Percentiles rank a stretch among this genome's conserved stretches.
Conservation (phyloP, 2,113 vertebrate species). For the Pleuronectes platessa region DNA sequence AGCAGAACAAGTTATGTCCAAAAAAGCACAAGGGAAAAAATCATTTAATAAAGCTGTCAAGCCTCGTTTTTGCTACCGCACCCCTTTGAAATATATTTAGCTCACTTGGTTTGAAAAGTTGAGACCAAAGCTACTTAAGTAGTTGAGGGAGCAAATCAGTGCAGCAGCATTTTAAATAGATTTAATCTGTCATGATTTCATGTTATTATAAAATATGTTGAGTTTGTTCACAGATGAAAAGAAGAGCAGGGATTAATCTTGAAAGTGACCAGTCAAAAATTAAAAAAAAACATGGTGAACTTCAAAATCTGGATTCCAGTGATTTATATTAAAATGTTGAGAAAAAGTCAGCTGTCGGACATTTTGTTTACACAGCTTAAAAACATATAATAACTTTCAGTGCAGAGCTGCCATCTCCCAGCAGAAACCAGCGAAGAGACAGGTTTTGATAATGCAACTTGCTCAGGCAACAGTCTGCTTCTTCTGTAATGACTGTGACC, state of each 20-base stretch:
- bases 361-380: not conserved
- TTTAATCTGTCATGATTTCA: not conserved
- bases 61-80: conserved; percentile 31
- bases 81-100: conserved; percentile 20
- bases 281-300: conserved; percentile 2
- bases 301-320: not conserved
- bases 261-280: conserved; percentile 9
- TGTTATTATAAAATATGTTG: not conserved
- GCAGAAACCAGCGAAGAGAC: not conserved
- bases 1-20: conserved; percentile 25
- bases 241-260: conserved; percentile 10
- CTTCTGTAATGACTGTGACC: not conserved
- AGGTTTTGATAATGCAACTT: not conserved
- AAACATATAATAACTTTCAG: not conserved
- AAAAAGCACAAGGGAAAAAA: conserved; percentile 47
- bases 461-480: not conserved
- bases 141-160: not conserved
- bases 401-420: conserved; percentile 60
- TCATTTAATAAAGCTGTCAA: conserved; percentile 61
- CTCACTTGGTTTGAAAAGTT: conserved; percentile 5
- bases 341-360: not conserved
- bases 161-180: not conserved
- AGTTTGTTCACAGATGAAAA: not conserved
- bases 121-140: not conserved
- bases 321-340: not conserved